phyloP scores from a whole-genome alignment of 2,888 invertebrate species.

The Bibio marci region DNA sequence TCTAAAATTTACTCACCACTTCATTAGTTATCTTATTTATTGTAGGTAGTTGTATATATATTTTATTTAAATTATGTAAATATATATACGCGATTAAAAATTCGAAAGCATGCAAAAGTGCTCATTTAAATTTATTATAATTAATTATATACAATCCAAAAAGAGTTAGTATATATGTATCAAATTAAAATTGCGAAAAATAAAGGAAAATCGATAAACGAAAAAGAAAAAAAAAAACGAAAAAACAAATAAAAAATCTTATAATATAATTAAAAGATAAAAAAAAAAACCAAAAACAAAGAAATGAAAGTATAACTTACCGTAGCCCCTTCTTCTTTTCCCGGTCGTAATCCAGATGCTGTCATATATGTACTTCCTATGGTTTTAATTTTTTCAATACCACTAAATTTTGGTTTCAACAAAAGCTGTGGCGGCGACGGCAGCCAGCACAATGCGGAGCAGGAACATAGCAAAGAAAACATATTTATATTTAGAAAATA shows the following conservation, averaged over 20 bases:
- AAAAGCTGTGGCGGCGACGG: conserved; percentile 62
- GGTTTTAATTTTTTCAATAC: conserved; percentile 96
- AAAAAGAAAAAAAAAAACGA: too few relatives aligned
- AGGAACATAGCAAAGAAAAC: too few relatives aligned
- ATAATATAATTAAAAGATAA: too few relatives aligned
- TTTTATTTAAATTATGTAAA: too few relatives aligned
- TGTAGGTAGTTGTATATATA: background rate
- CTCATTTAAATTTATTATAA: background rate
- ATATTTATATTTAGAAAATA: too few relatives aligned
- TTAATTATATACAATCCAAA: background rate
- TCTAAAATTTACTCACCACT: conserved; percentile 4
- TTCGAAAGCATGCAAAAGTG: background rate
- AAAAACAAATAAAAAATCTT: too few relatives aligned
- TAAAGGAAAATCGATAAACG: too few relatives aligned
- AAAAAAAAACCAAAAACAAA: too few relatives aligned
- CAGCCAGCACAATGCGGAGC: too few relatives aligned
- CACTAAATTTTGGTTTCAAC: conserved; percentile 83
- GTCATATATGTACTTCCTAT: conserved; percentile 98
- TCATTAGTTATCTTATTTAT: conserved; percentile 2
- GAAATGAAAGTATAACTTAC: too few relatives aligned
- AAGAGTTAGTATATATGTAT: too few relatives aligned
- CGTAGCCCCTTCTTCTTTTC: conserved; percentile 57
- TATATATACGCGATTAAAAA: background rate
- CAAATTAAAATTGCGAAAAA: too few relatives aligned
- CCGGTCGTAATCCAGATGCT: conserved; percentile 80